A percentile compares a stretch with the other conserved stretches of the same genome.
These are phyloP conservation scores for Malurus splendens DNA, from an alignment of 2,797 vertebrate species.

Conservation along the genomic window DNA sequence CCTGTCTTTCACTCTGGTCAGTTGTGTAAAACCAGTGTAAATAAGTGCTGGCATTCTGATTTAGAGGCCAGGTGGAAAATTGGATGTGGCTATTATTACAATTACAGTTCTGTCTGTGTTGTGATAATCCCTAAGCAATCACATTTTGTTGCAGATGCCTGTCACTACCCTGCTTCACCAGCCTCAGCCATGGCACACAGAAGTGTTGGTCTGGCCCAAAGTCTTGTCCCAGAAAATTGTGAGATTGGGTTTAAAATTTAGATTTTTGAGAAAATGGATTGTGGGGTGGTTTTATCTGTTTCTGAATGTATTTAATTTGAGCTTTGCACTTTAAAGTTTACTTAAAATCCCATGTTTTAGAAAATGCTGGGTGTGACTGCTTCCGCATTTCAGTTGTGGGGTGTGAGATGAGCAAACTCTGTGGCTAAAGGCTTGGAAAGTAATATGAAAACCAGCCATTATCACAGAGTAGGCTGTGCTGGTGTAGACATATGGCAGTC, in stretches of 20 bases:
- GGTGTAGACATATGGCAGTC: neutral
- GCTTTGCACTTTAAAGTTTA: neutral
- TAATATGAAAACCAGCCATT: neutral
- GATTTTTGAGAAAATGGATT: neutral
- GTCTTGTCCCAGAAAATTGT: neutral
- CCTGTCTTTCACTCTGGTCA: fast-evolving
- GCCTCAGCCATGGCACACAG: neutral
- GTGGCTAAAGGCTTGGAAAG: neutral
- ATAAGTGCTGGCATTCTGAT: neutral
- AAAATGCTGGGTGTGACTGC: neutral
- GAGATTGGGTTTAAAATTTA: neutral
- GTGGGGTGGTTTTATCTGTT: neutral
- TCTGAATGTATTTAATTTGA: neutral
- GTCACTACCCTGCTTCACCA: fast-evolving
- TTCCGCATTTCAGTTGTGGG: neutral
- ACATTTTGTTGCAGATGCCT: neutral
- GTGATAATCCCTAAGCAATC: neutral
- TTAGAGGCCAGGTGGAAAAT: neutral
- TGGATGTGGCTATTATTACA: neutral
- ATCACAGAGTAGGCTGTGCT: neutral
- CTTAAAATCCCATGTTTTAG: neutral
- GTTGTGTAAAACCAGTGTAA: neutral
- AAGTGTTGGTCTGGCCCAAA: neutral
- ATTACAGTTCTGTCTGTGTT: neutral
- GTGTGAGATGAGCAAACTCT: neutral